These are phyloP conservation scores for Sturmia bella DNA, from an alignment of 2,888 invertebrate species.

Conservation along the genomic window DNA sequence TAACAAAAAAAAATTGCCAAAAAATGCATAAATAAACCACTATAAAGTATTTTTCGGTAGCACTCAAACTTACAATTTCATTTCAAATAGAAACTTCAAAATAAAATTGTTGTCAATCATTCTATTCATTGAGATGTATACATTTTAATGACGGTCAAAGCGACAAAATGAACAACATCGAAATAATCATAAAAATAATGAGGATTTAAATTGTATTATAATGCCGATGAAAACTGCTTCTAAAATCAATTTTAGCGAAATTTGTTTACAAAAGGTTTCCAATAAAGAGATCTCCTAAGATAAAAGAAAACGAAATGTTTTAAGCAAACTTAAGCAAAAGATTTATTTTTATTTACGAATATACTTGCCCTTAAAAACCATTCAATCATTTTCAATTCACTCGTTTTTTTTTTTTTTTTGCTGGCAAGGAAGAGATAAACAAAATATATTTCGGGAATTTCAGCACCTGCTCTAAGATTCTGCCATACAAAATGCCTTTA, in stretches of 20 bases:
- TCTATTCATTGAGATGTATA: conserved; percentile 76
- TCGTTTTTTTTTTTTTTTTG: conserved; percentile 15
- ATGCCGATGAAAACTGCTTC: conserved; percentile 56
- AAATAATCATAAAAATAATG: conserved; percentile 42
- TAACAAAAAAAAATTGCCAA: conserved; percentile 17
- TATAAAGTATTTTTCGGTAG: conserved; percentile 10
- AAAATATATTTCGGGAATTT: conserved; percentile 62
- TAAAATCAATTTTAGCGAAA: conserved; percentile 16
- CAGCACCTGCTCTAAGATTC: conserved; percentile 53
- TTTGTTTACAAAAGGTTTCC: conserved; percentile 41
- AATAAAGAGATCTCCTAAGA: conserved; percentile 20
- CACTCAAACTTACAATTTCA: conserved; percentile 21
- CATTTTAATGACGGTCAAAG: conserved; percentile 79
- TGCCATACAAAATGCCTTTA: conserved; percentile 7
- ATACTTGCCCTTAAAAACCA: not conserved
- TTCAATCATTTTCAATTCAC: conserved; percentile 26
- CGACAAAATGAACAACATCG: conserved; percentile 26
- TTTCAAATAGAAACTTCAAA: conserved; percentile 38
- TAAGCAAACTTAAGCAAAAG: conserved; percentile 24
- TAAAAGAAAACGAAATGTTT: conserved; percentile 39
- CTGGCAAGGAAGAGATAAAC: conserved; percentile 12
- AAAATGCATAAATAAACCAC: conserved; percentile 46
- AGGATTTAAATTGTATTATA: conserved; percentile 53
- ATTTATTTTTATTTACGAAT: conserved; percentile 36
- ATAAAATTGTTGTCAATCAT: conserved; percentile 62